Evolutionary conservation across 2,113 vertebrate genomes (phyloP).

Genomic region (Chaetorhynchus papuensis): DNA sequence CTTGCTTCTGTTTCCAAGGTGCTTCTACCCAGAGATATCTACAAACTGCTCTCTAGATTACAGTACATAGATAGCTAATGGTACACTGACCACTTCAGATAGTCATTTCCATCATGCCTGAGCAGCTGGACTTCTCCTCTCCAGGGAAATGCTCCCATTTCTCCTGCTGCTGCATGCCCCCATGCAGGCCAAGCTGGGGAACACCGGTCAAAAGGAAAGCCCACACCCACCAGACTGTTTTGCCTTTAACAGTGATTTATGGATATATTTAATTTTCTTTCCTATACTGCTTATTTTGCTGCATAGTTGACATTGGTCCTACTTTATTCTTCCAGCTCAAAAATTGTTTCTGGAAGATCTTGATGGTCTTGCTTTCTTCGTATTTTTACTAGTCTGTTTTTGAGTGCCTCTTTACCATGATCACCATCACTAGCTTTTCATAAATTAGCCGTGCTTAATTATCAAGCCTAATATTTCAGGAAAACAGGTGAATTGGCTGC

Average conservation of each 20-base stretch:
- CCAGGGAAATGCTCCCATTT: background rate
- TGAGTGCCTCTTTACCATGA: background rate
- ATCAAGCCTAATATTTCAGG: background rate
- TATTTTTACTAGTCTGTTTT: background rate
- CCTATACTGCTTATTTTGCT: background rate
- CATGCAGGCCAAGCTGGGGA: background rate
- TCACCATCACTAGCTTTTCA: background rate
- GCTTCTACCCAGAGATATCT: accelerated
- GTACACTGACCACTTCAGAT: background rate
- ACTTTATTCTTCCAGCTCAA: background rate
- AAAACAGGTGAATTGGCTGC: background rate
- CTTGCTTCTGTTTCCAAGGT: background rate
- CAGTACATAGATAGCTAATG: accelerated
- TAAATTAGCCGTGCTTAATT: background rate
- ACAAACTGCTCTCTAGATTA: background rate
- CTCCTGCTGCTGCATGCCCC: background rate
- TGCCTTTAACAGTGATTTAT: background rate
- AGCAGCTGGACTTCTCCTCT: background rate
- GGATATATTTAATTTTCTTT: background rate
- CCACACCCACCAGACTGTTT: background rate
- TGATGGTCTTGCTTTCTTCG: background rate
- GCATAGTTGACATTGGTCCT: background rate
- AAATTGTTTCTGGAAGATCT: background rate
- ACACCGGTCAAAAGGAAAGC: background rate
- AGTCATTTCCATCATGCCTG: background rate